Evolutionary conservation across 2,113 vertebrate species (phyloP).

Genomic region (Piprites chloris): DNA sequence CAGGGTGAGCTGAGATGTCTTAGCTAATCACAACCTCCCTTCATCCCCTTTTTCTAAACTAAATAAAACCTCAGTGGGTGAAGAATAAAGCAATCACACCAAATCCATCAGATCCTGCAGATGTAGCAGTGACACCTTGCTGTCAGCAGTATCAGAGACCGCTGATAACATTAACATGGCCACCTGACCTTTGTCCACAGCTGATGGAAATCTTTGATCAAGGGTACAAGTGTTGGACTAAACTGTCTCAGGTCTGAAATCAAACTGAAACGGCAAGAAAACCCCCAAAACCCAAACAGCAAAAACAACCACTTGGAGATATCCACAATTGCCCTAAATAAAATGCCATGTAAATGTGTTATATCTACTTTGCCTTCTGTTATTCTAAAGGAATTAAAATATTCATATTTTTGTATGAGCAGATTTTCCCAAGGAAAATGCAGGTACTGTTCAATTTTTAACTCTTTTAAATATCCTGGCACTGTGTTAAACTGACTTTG

Average conservation of each 20-base stretch:
- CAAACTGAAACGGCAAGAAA: not conserved
- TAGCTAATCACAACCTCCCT: constrained; percentile 34
- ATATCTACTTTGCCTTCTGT: not conserved
- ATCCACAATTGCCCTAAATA: not conserved
- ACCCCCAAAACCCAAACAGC: fast-evolving
- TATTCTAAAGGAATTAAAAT: not conserved
- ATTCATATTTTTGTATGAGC: not conserved
- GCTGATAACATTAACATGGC: constrained; percentile 10
- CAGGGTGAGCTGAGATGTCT: constrained; percentile 5
- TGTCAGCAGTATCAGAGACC: not conserved
- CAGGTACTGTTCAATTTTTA: not conserved
- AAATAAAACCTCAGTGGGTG: constrained; percentile 38
- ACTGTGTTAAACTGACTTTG: not conserved
- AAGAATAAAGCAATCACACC: constrained; percentile 47
- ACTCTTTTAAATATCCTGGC: not conserved
- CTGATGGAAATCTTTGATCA: constrained; percentile 53
- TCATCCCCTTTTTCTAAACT: constrained; percentile 28
- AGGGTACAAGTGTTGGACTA: not conserved
- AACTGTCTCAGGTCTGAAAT: not conserved
- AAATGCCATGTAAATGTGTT: not conserved
- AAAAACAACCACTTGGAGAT: not conserved
- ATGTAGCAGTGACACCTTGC: constrained; percentile 1
- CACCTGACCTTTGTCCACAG: constrained; percentile 43
- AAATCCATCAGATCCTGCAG: constrained; percentile 47
- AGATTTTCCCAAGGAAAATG: not conserved